Base-by-base conservation (phyloP, 2,888 invertebrate genomes). In the Bellardia pandia region DNA sequence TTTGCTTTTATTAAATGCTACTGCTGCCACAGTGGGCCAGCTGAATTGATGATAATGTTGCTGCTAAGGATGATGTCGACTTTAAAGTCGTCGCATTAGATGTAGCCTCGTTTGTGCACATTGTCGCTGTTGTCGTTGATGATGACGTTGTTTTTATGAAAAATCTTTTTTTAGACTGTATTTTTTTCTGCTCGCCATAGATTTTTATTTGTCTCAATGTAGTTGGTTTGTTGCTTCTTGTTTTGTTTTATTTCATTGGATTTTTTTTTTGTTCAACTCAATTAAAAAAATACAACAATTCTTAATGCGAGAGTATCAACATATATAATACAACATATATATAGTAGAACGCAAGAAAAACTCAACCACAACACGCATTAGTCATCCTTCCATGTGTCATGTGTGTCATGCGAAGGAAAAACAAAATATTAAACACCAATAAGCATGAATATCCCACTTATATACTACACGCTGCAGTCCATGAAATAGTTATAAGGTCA, bases 361-460 rank as follows among this genome's bases (percentile, higher is more conserved):
- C 30, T 64, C 76, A 71, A 71, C 79, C 76, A 76, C 85, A 80
- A 75, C 48, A 76, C 14, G 69, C 71, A 80, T 85, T 85, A 85
- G 85, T 85, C 85, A 85, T 74, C 14, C 72, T 23, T 45, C 42
- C 60, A 78, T 69, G 45, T 68, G 75, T 11, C 45, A 37, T 45
- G 14, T 58, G 58, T 45, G 11, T 37, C 23, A 9, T 33, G 13
- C 30, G 30, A 60, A 60, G 33, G 33, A 60, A 33, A 58, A 58
- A 40, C 33, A 53, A 71, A 45, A 51, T 37, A 53, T 40, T 33
- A 66, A 45, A 66, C 42, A 66, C 16, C 42, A 68, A 68, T 53
- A 71, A 33, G 33, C 68, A 66, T 69, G 48, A 33, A 48, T 48
- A n/a, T 48, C 33, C 48, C 48, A 69, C 66, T 45, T 30, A 45